A percentile compares a stretch with the other conserved stretches of the same genome.
Conservation (phyloP, 2,113 vertebrate species). For the Dromas ardeola region DNA sequence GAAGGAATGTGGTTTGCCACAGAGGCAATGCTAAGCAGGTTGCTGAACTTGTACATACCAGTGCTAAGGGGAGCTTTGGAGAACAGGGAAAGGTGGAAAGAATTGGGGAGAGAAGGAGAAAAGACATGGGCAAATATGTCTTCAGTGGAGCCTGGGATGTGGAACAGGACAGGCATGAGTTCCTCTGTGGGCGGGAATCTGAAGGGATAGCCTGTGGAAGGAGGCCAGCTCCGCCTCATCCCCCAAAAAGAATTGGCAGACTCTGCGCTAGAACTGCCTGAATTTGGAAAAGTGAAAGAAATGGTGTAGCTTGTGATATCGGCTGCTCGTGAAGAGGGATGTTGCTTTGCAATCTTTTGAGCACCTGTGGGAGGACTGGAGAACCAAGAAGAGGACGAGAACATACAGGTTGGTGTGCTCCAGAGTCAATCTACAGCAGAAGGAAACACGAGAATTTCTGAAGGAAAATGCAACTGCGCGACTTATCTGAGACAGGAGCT, state of each 20-base stretch:
- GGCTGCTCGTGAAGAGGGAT: background rate
- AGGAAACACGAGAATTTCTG: background rate
- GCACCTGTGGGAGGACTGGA: background rate
- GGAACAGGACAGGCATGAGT: background rate
- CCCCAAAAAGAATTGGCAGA: background rate
- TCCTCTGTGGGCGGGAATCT: background rate
- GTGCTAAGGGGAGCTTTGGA: background rate
- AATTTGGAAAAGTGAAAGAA: background rate
- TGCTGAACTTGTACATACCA: background rate
- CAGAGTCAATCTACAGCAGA: background rate
- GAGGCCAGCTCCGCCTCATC: background rate
- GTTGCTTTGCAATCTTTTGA: background rate
- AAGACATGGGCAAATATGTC: background rate
- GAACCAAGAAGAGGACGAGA: fast-evolving
- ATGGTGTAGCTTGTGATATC: background rate
- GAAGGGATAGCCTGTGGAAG: background rate
- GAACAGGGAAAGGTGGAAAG: background rate
- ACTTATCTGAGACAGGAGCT: background rate
- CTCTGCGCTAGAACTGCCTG: background rate
- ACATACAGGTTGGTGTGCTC: background rate
- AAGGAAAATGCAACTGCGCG: background rate
- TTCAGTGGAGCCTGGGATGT: background rate
- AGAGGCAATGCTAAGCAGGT: background rate
- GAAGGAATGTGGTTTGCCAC: background rate
- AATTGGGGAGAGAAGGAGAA: background rate